These are phyloP conservation scores for Alligator sinensis DNA, from an alignment of 2,113 vertebrate species.

Conservation along the genomic window DNA sequence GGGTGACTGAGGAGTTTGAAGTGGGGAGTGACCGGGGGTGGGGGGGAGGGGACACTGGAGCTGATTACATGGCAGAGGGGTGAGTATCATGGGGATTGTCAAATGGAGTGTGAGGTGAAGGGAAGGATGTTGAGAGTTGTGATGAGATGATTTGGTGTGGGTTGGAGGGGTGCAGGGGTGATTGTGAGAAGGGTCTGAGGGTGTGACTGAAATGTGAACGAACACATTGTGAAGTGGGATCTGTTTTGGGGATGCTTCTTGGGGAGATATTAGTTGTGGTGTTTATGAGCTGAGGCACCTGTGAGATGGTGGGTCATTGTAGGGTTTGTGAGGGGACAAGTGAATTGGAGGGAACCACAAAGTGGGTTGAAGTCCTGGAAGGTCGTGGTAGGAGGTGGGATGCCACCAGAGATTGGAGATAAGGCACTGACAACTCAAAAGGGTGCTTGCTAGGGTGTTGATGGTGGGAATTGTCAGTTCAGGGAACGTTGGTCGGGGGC, in stretches of 20 bases:
- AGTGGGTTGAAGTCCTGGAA: not conserved
- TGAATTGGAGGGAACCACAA: not conserved
- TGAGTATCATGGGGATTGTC: not conserved
- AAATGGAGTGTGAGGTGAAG: not conserved
- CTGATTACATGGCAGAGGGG: not conserved
- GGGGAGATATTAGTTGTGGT: not conserved
- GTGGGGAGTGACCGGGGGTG: too few relatives aligned
- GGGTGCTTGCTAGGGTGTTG: not conserved
- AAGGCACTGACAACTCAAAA: not conserved
- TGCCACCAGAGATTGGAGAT: not conserved
- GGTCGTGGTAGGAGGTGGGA: not conserved
- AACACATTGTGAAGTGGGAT: not conserved
- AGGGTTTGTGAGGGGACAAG: not conserved
- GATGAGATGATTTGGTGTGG: not conserved
- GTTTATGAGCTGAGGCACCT: not conserved
- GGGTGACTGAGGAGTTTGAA: not conserved
- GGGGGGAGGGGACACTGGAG: not conserved
- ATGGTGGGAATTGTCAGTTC: not conserved
- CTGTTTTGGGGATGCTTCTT: not conserved
- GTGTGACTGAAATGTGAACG: not conserved
- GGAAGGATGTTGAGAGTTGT: not conserved
- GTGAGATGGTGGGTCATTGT: not conserved
- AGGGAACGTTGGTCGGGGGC: not conserved
- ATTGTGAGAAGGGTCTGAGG: not conserved
- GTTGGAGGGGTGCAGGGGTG: not conserved